Percentiles rank a stretch among this genome's conserved stretches.
These are phyloP conservation scores for Pristis pectinata DNA, from an alignment of 2,797 vertebrate genomes.

Conservation along the genomic window DNA sequence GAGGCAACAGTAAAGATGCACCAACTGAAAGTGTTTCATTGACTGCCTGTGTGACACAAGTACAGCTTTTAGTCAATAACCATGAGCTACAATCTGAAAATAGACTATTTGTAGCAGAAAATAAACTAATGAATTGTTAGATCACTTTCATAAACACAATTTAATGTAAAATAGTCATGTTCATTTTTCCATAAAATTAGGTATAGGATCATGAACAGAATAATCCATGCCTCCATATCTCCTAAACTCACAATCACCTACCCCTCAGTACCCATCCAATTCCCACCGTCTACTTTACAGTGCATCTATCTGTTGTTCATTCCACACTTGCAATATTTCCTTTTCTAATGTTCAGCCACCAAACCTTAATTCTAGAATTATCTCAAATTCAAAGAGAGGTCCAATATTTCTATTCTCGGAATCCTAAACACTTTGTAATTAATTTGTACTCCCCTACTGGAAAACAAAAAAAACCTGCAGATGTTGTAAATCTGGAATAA, in stretches of 20 bases:
- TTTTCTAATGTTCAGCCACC: background rate
- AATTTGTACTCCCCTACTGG: background rate
- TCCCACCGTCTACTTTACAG: background rate
- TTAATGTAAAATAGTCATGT: background rate
- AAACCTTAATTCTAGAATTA: background rate
- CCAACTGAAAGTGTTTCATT: constrained; percentile 69
- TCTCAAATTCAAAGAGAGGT: background rate
- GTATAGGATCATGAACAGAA: background rate
- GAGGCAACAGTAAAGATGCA: constrained; percentile 67
- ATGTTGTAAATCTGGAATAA: too few relatives aligned
- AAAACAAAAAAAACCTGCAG: too few relatives aligned
- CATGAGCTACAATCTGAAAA: background rate
- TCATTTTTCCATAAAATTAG: background rate
- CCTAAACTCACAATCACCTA: background rate
- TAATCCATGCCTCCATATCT: background rate
- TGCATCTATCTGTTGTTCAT: background rate
- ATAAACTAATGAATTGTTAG: background rate
- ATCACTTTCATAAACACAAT: background rate
- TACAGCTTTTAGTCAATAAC: background rate
- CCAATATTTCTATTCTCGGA: background rate
- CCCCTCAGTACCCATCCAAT: background rate
- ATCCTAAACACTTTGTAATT: background rate
- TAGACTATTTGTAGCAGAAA: background rate
- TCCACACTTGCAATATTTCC: background rate
- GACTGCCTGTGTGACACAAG: constrained; percentile 56